Conservation (phyloP, 2,888 invertebrate genomes). For the Lepas anatifera region DNA sequence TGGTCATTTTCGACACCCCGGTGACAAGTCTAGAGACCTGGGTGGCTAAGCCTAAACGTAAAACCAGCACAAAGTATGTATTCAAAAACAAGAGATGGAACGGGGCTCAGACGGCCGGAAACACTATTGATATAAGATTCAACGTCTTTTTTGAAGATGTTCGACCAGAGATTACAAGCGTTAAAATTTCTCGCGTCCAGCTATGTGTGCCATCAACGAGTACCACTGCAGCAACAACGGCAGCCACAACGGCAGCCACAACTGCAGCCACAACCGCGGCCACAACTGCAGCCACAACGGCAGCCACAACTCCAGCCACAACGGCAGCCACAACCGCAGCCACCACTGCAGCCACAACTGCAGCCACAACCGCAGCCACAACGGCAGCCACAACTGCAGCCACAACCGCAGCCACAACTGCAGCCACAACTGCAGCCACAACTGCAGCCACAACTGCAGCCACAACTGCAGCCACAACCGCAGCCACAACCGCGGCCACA, state of each 20-base stretch:
- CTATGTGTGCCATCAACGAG: neutral
- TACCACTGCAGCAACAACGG: neutral
- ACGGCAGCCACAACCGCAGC: too few species aligned
- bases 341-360: too few species aligned
- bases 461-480: slow-evolving; percentile 1
- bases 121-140: slow-evolving; percentile 6
- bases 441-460: neutral
- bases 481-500: neutral
- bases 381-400: too few species aligned
- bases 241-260: neutral
- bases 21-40: neutral
- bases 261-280: neutral
- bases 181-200: neutral
- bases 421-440: too few species aligned
- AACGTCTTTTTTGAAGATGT: neutral
- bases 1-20: neutral
- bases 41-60: neutral
- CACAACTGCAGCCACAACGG: too few species aligned
- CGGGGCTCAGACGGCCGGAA: slow-evolving; percentile 14
- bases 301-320: too few species aligned
- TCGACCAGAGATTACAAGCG: neutral
- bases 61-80: neutral
- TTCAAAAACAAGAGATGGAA: slow-evolving; percentile 18
- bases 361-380: too few species aligned
- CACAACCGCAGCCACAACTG: too few species aligned